Conservation (phyloP, 1,140 invertebrate species). For the Pseudomyrmex pallidus region DNA sequence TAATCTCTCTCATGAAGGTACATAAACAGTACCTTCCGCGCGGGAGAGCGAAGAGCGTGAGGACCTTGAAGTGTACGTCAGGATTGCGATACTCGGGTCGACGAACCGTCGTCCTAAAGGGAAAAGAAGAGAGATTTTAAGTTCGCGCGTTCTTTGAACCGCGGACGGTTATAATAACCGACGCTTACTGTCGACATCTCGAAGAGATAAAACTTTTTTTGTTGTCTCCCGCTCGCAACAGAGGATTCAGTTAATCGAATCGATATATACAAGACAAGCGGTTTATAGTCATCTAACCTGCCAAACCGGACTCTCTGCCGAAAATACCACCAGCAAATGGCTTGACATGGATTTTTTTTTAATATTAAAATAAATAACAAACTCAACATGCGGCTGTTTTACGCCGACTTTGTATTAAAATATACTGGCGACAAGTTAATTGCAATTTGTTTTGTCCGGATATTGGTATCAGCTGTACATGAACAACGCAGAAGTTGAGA, state of each 20-base stretch:
- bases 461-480: too few relatives aligned
- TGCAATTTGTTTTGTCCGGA: too few relatives aligned
- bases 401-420: too few relatives aligned
- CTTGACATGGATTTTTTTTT: background rate
- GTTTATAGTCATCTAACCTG: slow-evolving; percentile 62
- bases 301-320: slow-evolving; percentile 79
- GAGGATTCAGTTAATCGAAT: slow-evolving; percentile 60
- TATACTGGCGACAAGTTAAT: too few relatives aligned
- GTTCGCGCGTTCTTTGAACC: slow-evolving; percentile 43
- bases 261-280: slow-evolving; percentile 73
- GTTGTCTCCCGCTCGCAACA: slow-evolving; percentile 60
- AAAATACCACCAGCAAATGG: slow-evolving; percentile 70
- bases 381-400: too few relatives aligned
- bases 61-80: slow-evolving; percentile 61
- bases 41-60: slow-evolving; percentile 22
- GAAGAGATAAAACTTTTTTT: slow-evolving; percentile 38
- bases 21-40: slow-evolving; percentile 52
- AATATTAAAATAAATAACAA: background rate
- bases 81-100: slow-evolving; percentile 61
- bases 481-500: too few relatives aligned
- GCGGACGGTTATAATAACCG: slow-evolving; percentile 59
- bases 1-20: slow-evolving; percentile 35
- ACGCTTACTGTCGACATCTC: slow-evolving; percentile 38
- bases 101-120: slow-evolving; percentile 61
- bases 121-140: slow-evolving; percentile 59